Percentiles rank a stretch among this genome's conserved stretches.
Evolutionary conservation across 37 sponge, comb jelly and placozoan genomes (phyloP).

Genomic region (Tethya wilhelma): DNA sequence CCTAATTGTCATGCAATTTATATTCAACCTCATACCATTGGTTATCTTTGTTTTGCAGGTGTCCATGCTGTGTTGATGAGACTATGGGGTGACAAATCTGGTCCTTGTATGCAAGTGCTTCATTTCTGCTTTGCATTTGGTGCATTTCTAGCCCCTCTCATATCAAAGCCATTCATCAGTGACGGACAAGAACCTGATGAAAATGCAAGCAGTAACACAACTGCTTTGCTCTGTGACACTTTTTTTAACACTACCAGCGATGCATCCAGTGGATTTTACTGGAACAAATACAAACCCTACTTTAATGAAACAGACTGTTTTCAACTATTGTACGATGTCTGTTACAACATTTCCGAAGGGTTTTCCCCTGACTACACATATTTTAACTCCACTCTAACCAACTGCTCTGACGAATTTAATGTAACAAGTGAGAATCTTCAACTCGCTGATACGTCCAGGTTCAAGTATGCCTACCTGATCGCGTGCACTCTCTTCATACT

Average conservation of each 20-base stretch:
- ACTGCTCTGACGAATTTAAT: too few relatives aligned
- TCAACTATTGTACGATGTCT: too few relatives aligned
- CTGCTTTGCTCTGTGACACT: not conserved
- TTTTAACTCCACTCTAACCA: too few relatives aligned
- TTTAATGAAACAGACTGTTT: too few relatives aligned
- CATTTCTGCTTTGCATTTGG: slow-evolving; percentile 67
- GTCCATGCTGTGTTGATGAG: slow-evolving; percentile 57
- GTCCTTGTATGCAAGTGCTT: slow-evolving; percentile 65
- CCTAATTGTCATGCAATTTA: not conserved
- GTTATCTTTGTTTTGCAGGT: slow-evolving; percentile 32
- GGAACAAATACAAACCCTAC: not conserved
- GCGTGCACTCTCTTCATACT: slow-evolving; percentile 5
- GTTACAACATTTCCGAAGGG: too few relatives aligned
- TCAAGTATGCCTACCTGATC: slow-evolving; percentile 11
- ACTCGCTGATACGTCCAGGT: not conserved
- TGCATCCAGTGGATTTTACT: not conserved
- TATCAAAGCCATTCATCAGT: slow-evolving; percentile 58
- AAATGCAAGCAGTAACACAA: not conserved
- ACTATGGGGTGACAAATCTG: slow-evolving; percentile 58
- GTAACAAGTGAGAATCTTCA: too few relatives aligned
- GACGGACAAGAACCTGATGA: slow-evolving; percentile 3
- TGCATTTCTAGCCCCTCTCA: slow-evolving; percentile 63
- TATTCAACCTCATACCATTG: not conserved
- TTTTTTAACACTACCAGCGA: not conserved
- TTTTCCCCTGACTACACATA: too few relatives aligned